Conservation (phyloP, 2,797 vertebrate genomes). For the Onychomys arenicola region DNA sequence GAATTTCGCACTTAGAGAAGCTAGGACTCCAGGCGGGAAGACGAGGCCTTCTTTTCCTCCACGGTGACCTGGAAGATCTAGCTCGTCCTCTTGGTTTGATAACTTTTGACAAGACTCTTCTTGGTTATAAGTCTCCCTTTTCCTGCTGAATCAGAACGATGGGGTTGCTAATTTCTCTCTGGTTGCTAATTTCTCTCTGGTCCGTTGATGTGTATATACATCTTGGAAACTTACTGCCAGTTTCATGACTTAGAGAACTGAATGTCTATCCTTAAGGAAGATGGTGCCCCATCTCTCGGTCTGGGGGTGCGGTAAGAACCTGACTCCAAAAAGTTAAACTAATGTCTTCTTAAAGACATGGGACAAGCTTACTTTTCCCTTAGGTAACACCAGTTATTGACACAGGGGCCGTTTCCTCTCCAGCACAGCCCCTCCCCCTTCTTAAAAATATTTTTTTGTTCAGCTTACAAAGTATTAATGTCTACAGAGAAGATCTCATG, state of each 20-base stretch:
- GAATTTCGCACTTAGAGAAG: constrained; percentile 39
- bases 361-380: constrained; percentile 23
- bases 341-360: background rate
- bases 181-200: background rate
- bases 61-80: background rate
- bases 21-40: background rate
- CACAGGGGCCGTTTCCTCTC: background rate
- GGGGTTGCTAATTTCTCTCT: constrained; percentile 14
- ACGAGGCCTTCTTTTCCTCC: background rate
- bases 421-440: background rate
- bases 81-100: background rate
- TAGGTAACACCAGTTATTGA: background rate
- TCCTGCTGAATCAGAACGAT: background rate
- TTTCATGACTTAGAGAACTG: background rate
- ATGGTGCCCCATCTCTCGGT: background rate
- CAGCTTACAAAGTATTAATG: background rate
- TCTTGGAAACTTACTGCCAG: constrained; percentile 23
- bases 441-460: background rate
- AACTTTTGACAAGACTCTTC: constrained; percentile 7
- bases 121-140: background rate
- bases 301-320: background rate
- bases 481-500: background rate
- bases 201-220: constrained; percentile 14
- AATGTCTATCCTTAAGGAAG: constrained; percentile 30
- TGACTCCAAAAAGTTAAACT: constrained; percentile 3